Conservation (phyloP, 2,797 vertebrate genomes). For the Dryobates pubescens region DNA sequence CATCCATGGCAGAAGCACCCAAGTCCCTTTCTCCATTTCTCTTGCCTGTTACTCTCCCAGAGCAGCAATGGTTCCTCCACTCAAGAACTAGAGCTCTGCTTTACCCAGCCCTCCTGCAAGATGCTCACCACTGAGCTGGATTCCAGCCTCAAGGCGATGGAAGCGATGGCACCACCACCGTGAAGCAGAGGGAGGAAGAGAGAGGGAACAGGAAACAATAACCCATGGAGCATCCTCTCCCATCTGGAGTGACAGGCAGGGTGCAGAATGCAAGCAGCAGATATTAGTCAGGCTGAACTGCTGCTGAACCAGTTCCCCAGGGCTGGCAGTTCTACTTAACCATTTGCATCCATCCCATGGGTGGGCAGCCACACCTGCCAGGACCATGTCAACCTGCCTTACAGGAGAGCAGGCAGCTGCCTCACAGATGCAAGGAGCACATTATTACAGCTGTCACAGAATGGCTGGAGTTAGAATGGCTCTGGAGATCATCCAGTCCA, state of each 20-base stretch:
- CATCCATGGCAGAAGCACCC: background rate
- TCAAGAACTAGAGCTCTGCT: background rate
- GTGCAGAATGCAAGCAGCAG: conserved; percentile 66
- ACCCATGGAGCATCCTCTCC: conserved; percentile 73
- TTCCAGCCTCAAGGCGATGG: background rate
- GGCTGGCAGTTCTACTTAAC: conserved; percentile 42
- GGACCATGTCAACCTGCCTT: background rate
- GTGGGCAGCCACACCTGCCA: background rate
- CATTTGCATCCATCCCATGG: background rate
- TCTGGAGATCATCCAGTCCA: too few species aligned
- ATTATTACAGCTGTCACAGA: fast-evolving
- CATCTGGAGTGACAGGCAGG: conserved; percentile 77
- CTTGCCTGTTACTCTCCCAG: background rate
- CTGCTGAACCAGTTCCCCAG: conserved; percentile 37
- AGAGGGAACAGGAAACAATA: conserved; percentile 71
- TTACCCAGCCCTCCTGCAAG: background rate
- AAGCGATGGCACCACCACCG: background rate
- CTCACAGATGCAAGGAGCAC: fast-evolving
- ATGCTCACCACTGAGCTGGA: background rate
- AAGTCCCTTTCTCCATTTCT: background rate
- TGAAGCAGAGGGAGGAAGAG: conserved; percentile 51
- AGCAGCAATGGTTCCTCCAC: background rate
- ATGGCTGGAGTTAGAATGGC: too few species aligned
- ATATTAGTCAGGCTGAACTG: conserved; percentile 41
- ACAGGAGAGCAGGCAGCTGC: background rate